A percentile compares a stretch with the other conserved stretches of the same genome.
phyloP scores from a whole-genome alignment of 2,888 invertebrate species.

The Tuberolachnus salignus region DNA sequence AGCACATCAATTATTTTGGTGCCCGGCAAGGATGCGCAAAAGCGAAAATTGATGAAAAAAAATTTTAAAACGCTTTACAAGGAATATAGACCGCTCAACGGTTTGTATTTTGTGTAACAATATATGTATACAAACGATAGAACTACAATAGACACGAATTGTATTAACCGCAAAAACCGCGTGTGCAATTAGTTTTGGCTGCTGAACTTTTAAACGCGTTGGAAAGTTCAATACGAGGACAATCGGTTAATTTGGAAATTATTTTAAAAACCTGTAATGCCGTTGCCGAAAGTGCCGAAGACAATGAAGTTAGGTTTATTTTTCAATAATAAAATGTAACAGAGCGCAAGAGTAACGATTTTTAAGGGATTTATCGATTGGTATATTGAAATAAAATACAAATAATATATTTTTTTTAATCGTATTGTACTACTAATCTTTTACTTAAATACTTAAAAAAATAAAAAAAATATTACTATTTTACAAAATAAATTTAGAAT shows the following conservation, averaged over 20 bases:
- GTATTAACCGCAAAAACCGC: too few relatives aligned
- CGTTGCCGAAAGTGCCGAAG: not conserved
- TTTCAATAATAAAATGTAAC: too few relatives aligned
- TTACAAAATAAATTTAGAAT: too few relatives aligned
- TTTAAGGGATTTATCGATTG: not conserved
- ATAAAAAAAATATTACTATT: too few relatives aligned
- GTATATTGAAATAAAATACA: not conserved
- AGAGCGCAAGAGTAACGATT: too few relatives aligned
- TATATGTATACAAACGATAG: too few relatives aligned
- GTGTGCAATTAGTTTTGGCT: slow-evolving; percentile 64
- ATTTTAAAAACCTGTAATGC: slow-evolving; percentile 64
- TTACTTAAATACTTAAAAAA: too few relatives aligned
- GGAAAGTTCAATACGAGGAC: slow-evolving; percentile 67
- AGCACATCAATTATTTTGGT: slow-evolving; percentile 55
- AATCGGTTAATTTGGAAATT: slow-evolving; percentile 64
- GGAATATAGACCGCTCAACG: slow-evolving; percentile 46
- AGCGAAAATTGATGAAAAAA: slow-evolving; percentile 26
- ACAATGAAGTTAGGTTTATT: slow-evolving; percentile 12
- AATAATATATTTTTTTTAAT: not conserved
- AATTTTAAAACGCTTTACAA: slow-evolving; percentile 31
- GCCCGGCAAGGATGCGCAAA: slow-evolving; percentile 18
- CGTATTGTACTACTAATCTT: too few relatives aligned
- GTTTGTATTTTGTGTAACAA: not conserved
- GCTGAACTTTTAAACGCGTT: slow-evolving; percentile 68
- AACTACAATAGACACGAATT: not conserved